These are phyloP conservation scores for Tenodera sinensis DNA, from an alignment of 2,888 invertebrate species.

Conservation along the genomic window DNA sequence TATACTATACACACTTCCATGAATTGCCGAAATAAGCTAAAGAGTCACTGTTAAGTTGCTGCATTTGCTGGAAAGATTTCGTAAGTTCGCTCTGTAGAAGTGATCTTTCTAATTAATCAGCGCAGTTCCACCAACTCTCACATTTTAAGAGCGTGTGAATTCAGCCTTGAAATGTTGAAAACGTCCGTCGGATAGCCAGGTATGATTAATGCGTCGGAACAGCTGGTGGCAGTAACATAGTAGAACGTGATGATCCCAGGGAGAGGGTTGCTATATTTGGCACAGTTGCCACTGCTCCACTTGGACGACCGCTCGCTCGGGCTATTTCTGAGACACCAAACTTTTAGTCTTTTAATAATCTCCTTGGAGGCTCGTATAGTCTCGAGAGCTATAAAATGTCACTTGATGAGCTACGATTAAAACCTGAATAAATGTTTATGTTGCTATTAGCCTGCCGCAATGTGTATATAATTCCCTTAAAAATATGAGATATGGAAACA, in stretches of 20 bases:
- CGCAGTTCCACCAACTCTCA: neutral
- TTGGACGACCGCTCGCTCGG: neutral
- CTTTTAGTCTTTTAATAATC: neutral
- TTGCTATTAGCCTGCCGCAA: neutral
- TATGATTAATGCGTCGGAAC: neutral
- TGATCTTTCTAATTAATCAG: neutral
- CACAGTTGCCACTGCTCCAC: neutral
- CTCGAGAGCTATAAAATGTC: neutral
- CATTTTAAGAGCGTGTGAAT: neutral
- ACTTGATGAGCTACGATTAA: neutral
- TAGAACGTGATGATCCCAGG: neutral
- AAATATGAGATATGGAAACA: too few relatives aligned
- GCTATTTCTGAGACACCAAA: neutral
- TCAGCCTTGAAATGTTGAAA: neutral
- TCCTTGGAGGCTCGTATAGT: neutral
- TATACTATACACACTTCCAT: too few relatives aligned
- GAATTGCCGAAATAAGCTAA: neutral
- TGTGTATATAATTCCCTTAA: neutral
- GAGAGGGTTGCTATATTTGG: neutral
- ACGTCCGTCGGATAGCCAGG: neutral
- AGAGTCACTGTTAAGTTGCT: neutral
- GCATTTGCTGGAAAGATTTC: neutral
- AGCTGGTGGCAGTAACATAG: neutral
- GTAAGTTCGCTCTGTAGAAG: neutral
- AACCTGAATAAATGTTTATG: neutral